These are phyloP conservation scores for Andrena flavipes DNA, from an alignment of 2,888 invertebrate species.

Conservation along the genomic window DNA sequence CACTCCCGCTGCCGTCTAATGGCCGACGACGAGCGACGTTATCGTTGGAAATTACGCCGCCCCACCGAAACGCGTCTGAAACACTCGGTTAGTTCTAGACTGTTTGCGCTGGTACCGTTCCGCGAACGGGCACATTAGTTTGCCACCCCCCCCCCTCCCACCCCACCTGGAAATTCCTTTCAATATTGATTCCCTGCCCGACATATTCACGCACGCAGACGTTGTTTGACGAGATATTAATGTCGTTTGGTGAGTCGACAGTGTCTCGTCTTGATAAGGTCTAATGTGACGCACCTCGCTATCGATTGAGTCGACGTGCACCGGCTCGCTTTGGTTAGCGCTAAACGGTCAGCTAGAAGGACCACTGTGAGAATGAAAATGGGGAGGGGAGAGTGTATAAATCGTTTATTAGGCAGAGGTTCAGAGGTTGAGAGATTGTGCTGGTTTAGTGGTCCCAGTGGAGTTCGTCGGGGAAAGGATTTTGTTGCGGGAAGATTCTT, in stretches of 20 bases:
- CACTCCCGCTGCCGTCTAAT: constrained; percentile 52
- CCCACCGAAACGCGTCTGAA: constrained; percentile 12
- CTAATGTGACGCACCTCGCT: constrained; percentile 19
- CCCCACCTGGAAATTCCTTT: constrained; percentile 43
- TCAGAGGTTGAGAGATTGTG: no score
- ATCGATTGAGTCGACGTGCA: constrained; percentile 14
- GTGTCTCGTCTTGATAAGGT: constrained; percentile 45
- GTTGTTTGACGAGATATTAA: constrained; percentile 55
- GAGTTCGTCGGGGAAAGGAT: no score
- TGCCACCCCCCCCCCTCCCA: background rate
- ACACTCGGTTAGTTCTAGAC: constrained; percentile 29
- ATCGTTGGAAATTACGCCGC: constrained; percentile 47
- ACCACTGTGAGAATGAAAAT: background rate
- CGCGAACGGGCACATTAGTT: constrained; percentile 46
- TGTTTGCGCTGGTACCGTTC: constrained; percentile 42
- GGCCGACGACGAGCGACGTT: constrained; percentile 46
- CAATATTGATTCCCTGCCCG: constrained; percentile 48
- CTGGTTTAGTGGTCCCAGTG: no score
- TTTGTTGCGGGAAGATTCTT: no score
- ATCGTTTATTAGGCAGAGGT: background rate
- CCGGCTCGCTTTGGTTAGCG: background rate
- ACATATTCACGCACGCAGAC: constrained; percentile 19
- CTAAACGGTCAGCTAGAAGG: background rate
- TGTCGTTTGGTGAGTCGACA: constrained; percentile 12
- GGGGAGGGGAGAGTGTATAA: background rate